Conservation (phyloP, 1,140 invertebrate genomes). For the Phymastichus coffea region DNA sequence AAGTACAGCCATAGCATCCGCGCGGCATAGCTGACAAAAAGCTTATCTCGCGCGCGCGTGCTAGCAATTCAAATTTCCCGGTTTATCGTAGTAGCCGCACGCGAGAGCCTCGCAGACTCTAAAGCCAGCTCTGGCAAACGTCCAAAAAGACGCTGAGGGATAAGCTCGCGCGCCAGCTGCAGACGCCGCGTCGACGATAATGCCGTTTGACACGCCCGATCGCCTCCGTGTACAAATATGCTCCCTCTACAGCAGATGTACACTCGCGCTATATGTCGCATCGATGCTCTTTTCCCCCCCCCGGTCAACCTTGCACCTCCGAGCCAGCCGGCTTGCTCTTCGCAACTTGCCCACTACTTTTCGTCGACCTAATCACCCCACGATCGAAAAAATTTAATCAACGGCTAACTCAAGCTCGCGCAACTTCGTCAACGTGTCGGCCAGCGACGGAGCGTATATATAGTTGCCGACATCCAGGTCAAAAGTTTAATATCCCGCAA, state of each 20-base stretch:
- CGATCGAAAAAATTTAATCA: too few species aligned
- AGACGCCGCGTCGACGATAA: slow-evolving; percentile 12
- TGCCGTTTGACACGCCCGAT: not conserved
- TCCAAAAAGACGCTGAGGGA: not conserved
- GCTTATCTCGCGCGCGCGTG: not conserved
- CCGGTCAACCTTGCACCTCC: not conserved
- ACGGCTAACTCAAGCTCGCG: too few species aligned
- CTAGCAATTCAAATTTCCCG: slow-evolving; percentile 18
- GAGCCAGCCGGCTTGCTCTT: too few species aligned
- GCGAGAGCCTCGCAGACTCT: not conserved
- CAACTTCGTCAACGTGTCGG: too few species aligned
- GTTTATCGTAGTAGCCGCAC: slow-evolving; percentile 10
- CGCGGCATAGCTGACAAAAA: slow-evolving; percentile 3
- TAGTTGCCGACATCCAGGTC: too few species aligned
- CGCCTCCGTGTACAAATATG: too few species aligned
- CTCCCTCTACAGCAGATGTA: too few species aligned
- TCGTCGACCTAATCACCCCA: too few species aligned
- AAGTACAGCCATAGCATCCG: not conserved
- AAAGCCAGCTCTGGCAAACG: slow-evolving; percentile 1
- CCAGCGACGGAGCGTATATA: too few species aligned
- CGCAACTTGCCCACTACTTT: too few species aligned
- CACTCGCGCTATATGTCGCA: not conserved
- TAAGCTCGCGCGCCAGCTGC: not conserved
- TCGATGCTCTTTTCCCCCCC: not conserved
- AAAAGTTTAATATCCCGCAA: too few species aligned